phyloP scores from a whole-genome alignment of 2,888 invertebrate species.

The Pasiphila rectangulata region DNA sequence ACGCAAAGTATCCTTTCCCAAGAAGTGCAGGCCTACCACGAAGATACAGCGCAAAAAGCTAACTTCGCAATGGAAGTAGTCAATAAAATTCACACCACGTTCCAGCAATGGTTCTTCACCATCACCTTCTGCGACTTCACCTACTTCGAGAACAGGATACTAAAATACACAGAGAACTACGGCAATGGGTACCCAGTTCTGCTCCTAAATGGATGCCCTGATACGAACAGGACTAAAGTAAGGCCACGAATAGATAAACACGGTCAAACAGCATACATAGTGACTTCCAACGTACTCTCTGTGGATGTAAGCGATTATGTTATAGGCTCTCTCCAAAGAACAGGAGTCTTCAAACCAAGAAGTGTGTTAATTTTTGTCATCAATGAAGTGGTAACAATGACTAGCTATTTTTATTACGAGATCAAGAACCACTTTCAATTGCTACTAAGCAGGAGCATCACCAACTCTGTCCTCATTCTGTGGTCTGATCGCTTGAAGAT shows the following conservation, averaged over 20 bases:
- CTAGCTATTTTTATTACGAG: slow-evolving; percentile 59
- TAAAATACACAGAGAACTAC: slow-evolving; percentile 65
- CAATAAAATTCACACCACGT: slow-evolving; percentile 62
- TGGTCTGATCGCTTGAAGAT: slow-evolving; percentile 59
- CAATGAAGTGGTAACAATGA: slow-evolving; percentile 49
- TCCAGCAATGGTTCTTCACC: slow-evolving; percentile 70
- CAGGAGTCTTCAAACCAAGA: slow-evolving; percentile 69
- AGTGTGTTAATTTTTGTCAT: slow-evolving; percentile 67
- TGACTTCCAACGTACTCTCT: slow-evolving; percentile 58
- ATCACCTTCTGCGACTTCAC: slow-evolving; percentile 72
- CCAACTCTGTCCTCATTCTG: slow-evolving; percentile 70
- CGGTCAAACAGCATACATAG: slow-evolving; percentile 64
- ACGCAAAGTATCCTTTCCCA: slow-evolving; percentile 38
- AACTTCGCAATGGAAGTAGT: slow-evolving; percentile 62
- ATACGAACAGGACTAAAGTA: slow-evolving; percentile 47
- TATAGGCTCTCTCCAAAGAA: slow-evolving; percentile 56
- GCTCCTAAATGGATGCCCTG: slow-evolving; percentile 64
- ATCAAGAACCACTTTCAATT: slow-evolving; percentile 71
- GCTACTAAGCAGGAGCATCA: slow-evolving; percentile 75
- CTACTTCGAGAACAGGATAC: slow-evolving; percentile 69
- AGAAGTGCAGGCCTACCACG: slow-evolving; percentile 58
- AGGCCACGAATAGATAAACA: slow-evolving; percentile 67
- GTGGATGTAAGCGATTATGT: slow-evolving; percentile 57
- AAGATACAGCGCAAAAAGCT: slow-evolving; percentile 51
- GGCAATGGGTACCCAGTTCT: slow-evolving; percentile 65